These are phyloP conservation scores for Eublepharis macularius DNA, from an alignment of 2,113 vertebrate genomes.

Conservation along the genomic window DNA sequence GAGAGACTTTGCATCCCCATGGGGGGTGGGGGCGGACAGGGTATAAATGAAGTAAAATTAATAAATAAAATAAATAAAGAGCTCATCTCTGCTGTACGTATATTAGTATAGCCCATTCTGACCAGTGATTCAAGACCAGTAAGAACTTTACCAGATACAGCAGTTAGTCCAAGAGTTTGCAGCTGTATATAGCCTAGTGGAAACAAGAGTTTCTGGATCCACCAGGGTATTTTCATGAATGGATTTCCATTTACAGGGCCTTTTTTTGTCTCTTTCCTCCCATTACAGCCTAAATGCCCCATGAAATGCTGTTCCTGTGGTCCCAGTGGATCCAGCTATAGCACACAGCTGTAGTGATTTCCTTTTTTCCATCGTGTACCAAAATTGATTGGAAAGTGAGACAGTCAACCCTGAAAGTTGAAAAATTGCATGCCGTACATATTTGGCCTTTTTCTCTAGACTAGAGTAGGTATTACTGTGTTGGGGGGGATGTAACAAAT, in stretches of 20 bases:
- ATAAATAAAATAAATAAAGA: no score
- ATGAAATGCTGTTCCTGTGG: no score
- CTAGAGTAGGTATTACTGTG: fast-evolving
- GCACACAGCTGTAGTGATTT: background rate
- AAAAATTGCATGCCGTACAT: slow-evolving; percentile 37
- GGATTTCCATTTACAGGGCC: no score
- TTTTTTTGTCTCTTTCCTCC: no score
- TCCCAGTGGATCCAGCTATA: background rate
- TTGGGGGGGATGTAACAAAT: background rate
- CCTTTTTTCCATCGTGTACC: background rate
- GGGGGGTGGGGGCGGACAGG: no score
- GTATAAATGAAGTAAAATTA: no score
- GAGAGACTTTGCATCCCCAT: no score
- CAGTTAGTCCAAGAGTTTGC: no score
- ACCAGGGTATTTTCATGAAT: no score
- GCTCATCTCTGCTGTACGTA: background rate
- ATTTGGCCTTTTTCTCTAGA: slow-evolving; percentile 34
- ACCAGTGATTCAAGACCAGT: background rate
- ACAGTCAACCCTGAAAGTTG: slow-evolving; percentile 43
- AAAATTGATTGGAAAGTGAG: slow-evolving; percentile 1
- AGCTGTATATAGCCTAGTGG: no score
- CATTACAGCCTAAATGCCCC: no score
- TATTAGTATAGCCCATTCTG: background rate
- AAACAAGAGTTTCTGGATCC: background rate
- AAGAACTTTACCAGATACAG: background rate